Percentiles rank a stretch among this genome's conserved stretches.
phyloP scores from a whole-genome alignment of 2,888 invertebrate genomes.

The Galeopsomyia nigrocyanea region DNA sequence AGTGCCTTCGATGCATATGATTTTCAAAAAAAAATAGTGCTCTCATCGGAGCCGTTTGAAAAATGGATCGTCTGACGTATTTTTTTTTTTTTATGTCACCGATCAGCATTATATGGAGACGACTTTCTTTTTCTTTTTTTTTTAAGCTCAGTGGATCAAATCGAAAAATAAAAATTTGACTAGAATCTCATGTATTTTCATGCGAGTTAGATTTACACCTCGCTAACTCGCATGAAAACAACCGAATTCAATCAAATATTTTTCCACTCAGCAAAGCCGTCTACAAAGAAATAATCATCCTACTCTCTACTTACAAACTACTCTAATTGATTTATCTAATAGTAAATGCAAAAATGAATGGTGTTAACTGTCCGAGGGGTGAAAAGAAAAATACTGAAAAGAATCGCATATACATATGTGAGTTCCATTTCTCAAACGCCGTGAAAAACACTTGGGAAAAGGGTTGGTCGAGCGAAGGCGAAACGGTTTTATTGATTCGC shows the following conservation, averaged over 20 bases:
- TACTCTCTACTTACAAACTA: not conserved
- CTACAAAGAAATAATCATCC: too few species aligned
- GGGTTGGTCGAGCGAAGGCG: too few species aligned
- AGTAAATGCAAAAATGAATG: not conserved
- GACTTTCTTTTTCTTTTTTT: not conserved
- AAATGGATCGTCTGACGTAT: slow-evolving; percentile 21
- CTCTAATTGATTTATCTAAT: not conserved
- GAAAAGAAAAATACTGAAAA: too few species aligned
- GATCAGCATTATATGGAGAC: not conserved
- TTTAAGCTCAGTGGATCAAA: not conserved
- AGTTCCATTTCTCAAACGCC: slow-evolving; percentile 33
- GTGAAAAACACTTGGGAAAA: not conserved
- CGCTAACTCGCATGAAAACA: too few species aligned
- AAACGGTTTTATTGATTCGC: too few species aligned
- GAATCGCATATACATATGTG: too few species aligned
- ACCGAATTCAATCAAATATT: slow-evolving; percentile 2
- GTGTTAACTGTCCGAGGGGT: not conserved
- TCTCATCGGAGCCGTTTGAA: slow-evolving; percentile 2
- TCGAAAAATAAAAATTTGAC: slow-evolving; percentile 8
- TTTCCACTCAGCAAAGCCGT: not conserved
- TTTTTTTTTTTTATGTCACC: too few species aligned
- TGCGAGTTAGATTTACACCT: too few species aligned
- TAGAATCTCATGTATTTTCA: not conserved
- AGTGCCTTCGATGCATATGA: too few species aligned
- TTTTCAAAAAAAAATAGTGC: too few species aligned